phyloP scores from a whole-genome alignment of 1,140 invertebrate species.

The Hormaphis cornu region DNA sequence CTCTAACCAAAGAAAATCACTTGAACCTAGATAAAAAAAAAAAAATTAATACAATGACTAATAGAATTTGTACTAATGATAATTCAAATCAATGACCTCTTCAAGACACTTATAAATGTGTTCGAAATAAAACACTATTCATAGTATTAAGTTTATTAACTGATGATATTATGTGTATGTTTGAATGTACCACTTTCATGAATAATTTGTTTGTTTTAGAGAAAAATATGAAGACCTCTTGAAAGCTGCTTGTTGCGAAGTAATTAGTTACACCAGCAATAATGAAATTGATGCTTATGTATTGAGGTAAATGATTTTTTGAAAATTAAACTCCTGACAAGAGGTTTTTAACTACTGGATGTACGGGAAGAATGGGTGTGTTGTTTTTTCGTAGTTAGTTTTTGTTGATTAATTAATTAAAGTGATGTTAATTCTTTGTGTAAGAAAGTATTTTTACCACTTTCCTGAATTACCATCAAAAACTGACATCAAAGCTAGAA shows the following conservation, averaged over 20 bases:
- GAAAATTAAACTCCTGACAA: no score
- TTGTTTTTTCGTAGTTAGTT: no score
- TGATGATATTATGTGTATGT: neutral
- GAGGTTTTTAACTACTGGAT: no score
- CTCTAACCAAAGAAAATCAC: neutral
- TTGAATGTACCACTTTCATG: neutral
- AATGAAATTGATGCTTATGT: constrained; percentile 92
- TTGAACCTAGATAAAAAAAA: neutral
- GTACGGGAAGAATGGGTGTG: no score
- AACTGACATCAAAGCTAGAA: no score
- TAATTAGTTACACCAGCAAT: constrained; percentile 83
- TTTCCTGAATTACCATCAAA: no score
- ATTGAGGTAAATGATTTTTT: constrained; percentile 72
- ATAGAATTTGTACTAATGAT: neutral
- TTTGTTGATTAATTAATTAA: no score
- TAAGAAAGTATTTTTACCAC: no score
- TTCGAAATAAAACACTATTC: neutral
- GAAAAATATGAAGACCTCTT: constrained; percentile 75
- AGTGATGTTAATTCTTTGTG: no score
- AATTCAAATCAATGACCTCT: neutral
- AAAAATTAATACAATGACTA: neutral
- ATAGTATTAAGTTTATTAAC: neutral
- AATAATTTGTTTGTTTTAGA: constrained; percentile 50
- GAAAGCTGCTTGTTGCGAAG: constrained; percentile 88
- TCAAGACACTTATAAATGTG: neutral